Percentiles rank a stretch among this genome's conserved stretches.
Evolutionary conservation across 2,797 vertebrate species (phyloP).

Genomic region (Gouania willdenowi): DNA sequence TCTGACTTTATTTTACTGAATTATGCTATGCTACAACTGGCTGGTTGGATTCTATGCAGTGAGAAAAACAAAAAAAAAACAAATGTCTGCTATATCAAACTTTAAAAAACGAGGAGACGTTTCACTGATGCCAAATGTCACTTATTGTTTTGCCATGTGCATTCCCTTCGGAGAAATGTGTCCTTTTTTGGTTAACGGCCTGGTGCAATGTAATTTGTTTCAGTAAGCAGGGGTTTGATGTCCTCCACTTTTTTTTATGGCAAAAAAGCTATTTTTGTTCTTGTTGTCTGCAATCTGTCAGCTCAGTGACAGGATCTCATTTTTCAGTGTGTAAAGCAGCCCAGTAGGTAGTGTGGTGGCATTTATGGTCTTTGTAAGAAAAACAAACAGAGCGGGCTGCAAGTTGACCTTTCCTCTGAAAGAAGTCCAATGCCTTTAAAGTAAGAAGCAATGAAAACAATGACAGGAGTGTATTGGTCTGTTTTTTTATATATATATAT

Average conservation of each 20-base stretch:
- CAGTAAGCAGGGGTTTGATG: neutral
- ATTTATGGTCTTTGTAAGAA: conserved; percentile 51
- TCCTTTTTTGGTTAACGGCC: no score
- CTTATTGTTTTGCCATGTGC: neutral
- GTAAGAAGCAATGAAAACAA: conserved; percentile 30
- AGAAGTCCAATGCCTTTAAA: conserved; percentile 25
- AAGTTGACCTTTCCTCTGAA: conserved; percentile 57
- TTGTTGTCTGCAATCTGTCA: conserved; percentile 2
- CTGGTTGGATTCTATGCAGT: no score
- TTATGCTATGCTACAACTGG: no score
- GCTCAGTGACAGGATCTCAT: conserved; percentile 14
- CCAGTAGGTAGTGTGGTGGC: conserved; percentile 30
- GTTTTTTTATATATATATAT: conserved; percentile 11
- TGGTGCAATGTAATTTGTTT: neutral
- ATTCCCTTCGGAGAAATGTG: no score
- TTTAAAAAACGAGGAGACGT: no score
- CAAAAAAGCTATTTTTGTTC: neutral
- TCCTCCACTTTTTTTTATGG: neutral
- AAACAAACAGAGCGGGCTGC: conserved; percentile 58
- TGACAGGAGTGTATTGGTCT: conserved; percentile 40
- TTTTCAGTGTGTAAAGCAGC: conserved; percentile 36
- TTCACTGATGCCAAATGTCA: no score
- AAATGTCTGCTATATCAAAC: no score
- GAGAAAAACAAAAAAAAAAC: no score
- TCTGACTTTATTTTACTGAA: no score